Evolutionary conservation across 2,797 vertebrate genomes (phyloP).

Genomic region (Parotocinclus haroldoi): DNA sequence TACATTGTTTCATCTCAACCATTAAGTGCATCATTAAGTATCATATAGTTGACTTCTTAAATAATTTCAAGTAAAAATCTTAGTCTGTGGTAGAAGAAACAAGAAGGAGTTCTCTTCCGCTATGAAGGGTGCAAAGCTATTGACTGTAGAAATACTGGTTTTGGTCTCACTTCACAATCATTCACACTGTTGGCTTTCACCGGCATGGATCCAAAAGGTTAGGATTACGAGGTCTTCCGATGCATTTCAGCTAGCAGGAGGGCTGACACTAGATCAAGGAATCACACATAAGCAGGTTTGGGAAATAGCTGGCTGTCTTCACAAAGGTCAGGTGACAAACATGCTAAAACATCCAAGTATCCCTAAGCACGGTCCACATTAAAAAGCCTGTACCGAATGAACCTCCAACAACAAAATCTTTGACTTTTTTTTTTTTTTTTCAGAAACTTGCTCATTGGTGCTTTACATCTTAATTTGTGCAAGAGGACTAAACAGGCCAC

Average conservation of each 20-base stretch:
- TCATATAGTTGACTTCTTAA: slow-evolving; percentile 55
- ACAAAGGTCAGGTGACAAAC: slow-evolving; percentile 69
- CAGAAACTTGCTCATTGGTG: slow-evolving; percentile 48
- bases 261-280: slow-evolving; percentile 73
- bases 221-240: slow-evolving; percentile 64
- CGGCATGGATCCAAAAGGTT: slow-evolving; percentile 59
- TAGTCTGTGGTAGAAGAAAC: slow-evolving; percentile 42
- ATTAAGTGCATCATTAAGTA: slow-evolving; percentile 67
- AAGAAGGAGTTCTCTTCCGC: slow-evolving; percentile 56
- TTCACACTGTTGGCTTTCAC: slow-evolving; percentile 50
- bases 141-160: slow-evolving; percentile 72
- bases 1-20: slow-evolving; percentile 55
- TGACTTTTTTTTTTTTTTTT: slow-evolving; percentile 50
- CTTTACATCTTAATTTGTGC: slow-evolving; percentile 47
- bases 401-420: slow-evolving; percentile 55
- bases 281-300: slow-evolving; percentile 73
- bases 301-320: slow-evolving; percentile 77
- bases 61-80: slow-evolving; percentile 71
- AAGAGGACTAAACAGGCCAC: slow-evolving; percentile 51
- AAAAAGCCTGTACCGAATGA: slow-evolving; percentile 56
- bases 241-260: slow-evolving; percentile 75
- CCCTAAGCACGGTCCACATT: slow-evolving; percentile 47
- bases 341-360: slow-evolving; percentile 57
- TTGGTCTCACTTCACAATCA: slow-evolving; percentile 72
- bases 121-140: slow-evolving; percentile 72